Conservation (phyloP, 2,888 invertebrate genomes). For the Choristoneura rosaceana region DNA sequence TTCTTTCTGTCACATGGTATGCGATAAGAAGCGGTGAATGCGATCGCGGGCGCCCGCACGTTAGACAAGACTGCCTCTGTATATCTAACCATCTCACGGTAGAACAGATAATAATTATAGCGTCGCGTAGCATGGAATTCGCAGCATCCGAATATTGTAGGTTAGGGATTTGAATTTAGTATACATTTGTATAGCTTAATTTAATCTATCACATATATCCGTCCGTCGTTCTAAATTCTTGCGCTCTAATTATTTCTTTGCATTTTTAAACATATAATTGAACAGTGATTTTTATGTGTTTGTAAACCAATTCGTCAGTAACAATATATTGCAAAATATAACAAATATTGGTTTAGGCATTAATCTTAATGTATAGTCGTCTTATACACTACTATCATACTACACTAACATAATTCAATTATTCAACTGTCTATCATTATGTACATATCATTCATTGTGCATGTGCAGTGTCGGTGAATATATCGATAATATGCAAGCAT, state of each 20-base stretch:
- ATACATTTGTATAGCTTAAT: neutral
- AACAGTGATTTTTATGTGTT: neutral
- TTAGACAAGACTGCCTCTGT: no score
- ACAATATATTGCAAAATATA: no score
- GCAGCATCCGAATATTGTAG: conserved; percentile 25
- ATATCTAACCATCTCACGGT: no score
- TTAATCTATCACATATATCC: conserved; percentile 12
- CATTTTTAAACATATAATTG: neutral
- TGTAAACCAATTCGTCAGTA: no score
- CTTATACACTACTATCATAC: no score
- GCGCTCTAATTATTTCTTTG: neutral
- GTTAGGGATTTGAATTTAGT: conserved; percentile 4
- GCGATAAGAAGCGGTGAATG: no score
- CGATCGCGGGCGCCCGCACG: no score
- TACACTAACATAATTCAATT: neutral
- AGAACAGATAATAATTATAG: conserved; percentile 9
- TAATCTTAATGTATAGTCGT: no score
- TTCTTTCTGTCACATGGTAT: no score
- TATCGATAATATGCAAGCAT: conserved; percentile 1
- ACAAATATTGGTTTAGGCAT: no score
- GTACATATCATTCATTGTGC: neutral
- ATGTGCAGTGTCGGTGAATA: conserved; percentile 1
- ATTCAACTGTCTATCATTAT: neutral
- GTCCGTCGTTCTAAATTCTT: conserved; percentile 8
- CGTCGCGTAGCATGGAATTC: conserved; percentile 7